Evolutionary conservation across 2,888 invertebrate genomes (phyloP).

Genomic region (Conistra vaccinii): DNA sequence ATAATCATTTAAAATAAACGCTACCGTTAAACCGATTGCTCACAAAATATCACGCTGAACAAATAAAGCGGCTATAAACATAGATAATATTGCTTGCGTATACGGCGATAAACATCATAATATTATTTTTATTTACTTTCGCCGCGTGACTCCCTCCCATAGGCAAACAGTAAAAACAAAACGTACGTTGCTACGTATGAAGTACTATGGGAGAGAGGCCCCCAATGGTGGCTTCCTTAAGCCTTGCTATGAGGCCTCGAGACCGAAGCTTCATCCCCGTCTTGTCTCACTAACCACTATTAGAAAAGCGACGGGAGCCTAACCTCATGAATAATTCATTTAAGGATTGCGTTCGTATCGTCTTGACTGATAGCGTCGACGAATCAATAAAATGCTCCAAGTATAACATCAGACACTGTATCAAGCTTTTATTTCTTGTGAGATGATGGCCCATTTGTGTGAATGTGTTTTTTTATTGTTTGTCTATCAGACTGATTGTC

Average conservation of each 20-base stretch:
- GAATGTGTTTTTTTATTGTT: slow-evolving; percentile 62
- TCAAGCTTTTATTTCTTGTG: slow-evolving; percentile 67
- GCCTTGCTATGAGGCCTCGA: slow-evolving; percentile 66
- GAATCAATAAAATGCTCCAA: slow-evolving; percentile 78
- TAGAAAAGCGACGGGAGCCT: slow-evolving; percentile 72
- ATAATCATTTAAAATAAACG: slow-evolving; percentile 62
- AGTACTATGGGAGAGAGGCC: slow-evolving; percentile 50
- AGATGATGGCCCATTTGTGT: slow-evolving; percentile 58
- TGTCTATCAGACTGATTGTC: slow-evolving; percentile 49
- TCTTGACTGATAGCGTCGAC: slow-evolving; percentile 76
- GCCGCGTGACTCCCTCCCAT: slow-evolving; percentile 61
- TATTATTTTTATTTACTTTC: slow-evolving; percentile 72
- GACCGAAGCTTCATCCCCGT: slow-evolving; percentile 60
- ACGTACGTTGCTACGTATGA: slow-evolving; percentile 24
- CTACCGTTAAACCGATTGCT: slow-evolving; percentile 57
- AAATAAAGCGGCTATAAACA: slow-evolving; percentile 63
- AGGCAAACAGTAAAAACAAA: slow-evolving; percentile 66
- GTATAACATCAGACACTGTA: slow-evolving; percentile 71
- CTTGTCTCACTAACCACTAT: slow-evolving; percentile 79
- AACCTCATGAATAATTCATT: slow-evolving; percentile 79
- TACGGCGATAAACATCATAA: slow-evolving; percentile 65
- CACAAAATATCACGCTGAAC: slow-evolving; percentile 58
- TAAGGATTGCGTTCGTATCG: slow-evolving; percentile 74
- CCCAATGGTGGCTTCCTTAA: slow-evolving; percentile 58
- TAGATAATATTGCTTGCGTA: slow-evolving; percentile 62